These are phyloP conservation scores for Camelus dromedarius DNA, from an alignment of 2,113 vertebrate species.

Conservation along the genomic window DNA sequence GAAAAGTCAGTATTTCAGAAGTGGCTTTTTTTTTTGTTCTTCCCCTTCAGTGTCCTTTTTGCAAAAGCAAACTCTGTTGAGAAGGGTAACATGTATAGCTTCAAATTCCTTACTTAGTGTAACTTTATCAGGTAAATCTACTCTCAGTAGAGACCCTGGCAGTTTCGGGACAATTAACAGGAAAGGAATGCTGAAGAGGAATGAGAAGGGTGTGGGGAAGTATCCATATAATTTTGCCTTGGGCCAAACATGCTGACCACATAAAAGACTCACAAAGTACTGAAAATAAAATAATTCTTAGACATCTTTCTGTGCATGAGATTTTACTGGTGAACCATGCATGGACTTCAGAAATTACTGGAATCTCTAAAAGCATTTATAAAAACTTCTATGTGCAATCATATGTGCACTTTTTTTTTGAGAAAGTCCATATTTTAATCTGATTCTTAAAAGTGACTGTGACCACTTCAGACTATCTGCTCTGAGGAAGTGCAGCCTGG, in stretches of 20 bases:
- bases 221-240: conserved; percentile 35
- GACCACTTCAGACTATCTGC: not conserved
- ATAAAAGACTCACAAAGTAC: not conserved
- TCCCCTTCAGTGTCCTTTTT: not conserved
- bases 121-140: conserved; percentile 31
- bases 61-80: not conserved
- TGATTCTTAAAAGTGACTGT: not conserved
- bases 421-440: not conserved
- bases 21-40: not conserved
- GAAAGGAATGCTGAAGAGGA: not conserved
- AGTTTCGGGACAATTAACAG: not conserved
- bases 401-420: not conserved
- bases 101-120: not conserved
- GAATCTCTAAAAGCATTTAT: conserved; percentile 8
- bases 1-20: not conserved
- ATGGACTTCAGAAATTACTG: not conserved
- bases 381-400: not conserved
- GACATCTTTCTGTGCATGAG: not conserved
- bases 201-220: not conserved
- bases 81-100: not conserved
- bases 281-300: not conserved
- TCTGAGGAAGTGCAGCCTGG: conserved; percentile 11
- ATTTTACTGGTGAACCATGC: not conserved
- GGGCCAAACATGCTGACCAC: not conserved
- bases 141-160: not conserved